phyloP scores from a whole-genome alignment of 2,113 vertebrate species.

The Micromys minutus region DNA sequence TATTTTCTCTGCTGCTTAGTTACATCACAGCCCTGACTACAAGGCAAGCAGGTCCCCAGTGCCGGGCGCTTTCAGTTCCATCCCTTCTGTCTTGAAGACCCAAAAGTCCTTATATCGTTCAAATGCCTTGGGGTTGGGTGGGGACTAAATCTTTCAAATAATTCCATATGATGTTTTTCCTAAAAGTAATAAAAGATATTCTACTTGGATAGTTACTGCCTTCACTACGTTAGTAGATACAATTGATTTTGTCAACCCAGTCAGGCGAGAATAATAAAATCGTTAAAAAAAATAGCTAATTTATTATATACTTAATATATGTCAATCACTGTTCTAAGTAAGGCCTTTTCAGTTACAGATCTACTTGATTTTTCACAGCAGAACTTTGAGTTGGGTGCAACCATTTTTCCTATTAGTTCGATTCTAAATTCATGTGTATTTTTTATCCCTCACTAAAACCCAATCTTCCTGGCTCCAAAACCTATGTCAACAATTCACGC shows the following conservation, averaged over 20 bases:
- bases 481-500: slow-evolving; percentile 78
- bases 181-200: slow-evolving; percentile 60
- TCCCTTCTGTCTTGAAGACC: slow-evolving; percentile 73
- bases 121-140: slow-evolving; percentile 61
- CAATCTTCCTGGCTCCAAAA: slow-evolving; percentile 71
- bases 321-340: slow-evolving; percentile 44
- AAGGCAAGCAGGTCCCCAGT: slow-evolving; percentile 65
- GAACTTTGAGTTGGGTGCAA: slow-evolving; percentile 16
- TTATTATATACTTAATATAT: slow-evolving; percentile 69
- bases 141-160: slow-evolving; percentile 62
- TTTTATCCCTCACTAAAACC: slow-evolving; percentile 67
- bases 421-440: slow-evolving; percentile 59
- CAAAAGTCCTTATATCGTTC: slow-evolving; percentile 71
- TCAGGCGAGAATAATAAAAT: slow-evolving; percentile 54
- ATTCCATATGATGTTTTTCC: slow-evolving; percentile 45
- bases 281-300: slow-evolving; percentile 46
- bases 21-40: slow-evolving; percentile 81
- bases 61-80: slow-evolving; percentile 69
- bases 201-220: slow-evolving; percentile 61
- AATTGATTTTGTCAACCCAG: slow-evolving; percentile 58
- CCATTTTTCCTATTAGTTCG: slow-evolving; percentile 36
- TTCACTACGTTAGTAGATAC: slow-evolving; percentile 58
- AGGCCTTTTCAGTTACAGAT: slow-evolving; percentile 31
- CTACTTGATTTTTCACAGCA: slow-evolving; percentile 54
- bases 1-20: slow-evolving; percentile 76